A percentile compares a stretch with the other conserved stretches of the same genome.
Conservation (phyloP, 2,888 invertebrate genomes). For the Antheraea assamensis region DNA sequence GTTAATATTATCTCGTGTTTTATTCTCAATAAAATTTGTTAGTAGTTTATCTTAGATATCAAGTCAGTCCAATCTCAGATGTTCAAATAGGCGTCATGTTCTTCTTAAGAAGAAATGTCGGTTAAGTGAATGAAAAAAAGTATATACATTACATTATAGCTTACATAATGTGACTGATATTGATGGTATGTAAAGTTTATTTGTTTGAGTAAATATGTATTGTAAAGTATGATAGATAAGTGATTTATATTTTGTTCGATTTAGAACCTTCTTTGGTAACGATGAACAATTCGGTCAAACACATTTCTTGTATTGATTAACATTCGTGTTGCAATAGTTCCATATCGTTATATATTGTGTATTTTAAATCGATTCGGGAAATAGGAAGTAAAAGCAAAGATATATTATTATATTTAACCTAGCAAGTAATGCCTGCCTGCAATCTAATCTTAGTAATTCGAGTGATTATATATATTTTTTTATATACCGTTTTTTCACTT, state of each 20-base stretch:
- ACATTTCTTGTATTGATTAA: neutral
- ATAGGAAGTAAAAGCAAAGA: too few relatives aligned
- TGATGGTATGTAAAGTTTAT: neutral
- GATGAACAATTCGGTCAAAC: neutral
- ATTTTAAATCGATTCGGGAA: neutral
- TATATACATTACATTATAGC: neutral
- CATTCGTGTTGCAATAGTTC: neutral
- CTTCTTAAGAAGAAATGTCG: neutral
- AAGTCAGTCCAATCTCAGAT: neutral
- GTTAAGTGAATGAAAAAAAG: neutral
- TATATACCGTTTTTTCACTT: too few relatives aligned
- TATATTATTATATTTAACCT: too few relatives aligned
- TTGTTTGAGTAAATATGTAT: neutral
- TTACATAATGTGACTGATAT: neutral
- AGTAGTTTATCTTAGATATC: too few relatives aligned
- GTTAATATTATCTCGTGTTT: neutral
- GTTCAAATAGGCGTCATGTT: neutral
- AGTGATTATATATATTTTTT: too few relatives aligned
- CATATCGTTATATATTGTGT: neutral
- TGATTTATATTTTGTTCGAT: neutral
- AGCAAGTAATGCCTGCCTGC: too few relatives aligned
- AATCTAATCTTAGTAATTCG: too few relatives aligned
- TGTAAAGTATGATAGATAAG: neutral
- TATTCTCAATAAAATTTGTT: neutral
- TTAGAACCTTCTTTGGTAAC: neutral